phyloP scores from a whole-genome alignment of 1,140 invertebrate species.

The Dufourea novaeangliae region DNA sequence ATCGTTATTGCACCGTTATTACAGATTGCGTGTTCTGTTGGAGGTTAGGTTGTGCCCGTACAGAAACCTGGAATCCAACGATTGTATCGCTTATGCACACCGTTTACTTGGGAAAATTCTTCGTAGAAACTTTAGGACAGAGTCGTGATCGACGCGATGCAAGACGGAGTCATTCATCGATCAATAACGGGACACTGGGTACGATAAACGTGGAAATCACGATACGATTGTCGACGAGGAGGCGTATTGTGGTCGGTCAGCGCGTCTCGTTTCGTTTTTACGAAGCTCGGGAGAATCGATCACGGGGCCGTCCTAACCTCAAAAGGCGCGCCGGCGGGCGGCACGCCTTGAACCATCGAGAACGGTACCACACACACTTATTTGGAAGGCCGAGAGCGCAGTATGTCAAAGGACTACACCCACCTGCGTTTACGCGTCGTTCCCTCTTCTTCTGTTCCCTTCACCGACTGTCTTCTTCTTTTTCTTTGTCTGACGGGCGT shows the following conservation, averaged over 20 bases:
- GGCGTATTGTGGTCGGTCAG: background rate
- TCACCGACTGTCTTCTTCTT: background rate
- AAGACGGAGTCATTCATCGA: background rate
- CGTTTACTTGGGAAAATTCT: conserved; percentile 15
- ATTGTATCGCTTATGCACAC: background rate
- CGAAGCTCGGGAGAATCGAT: conserved; percentile 52
- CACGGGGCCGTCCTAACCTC: conserved; percentile 68
- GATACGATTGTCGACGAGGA: background rate
- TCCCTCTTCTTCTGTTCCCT: conserved; percentile 1
- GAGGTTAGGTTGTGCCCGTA: conserved; percentile 12
- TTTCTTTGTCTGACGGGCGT: background rate
- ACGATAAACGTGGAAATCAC: background rate
- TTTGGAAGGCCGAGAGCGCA: conserved; percentile 3
- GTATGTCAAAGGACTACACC: conserved; percentile 50
- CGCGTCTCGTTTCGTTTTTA: conserved; percentile 1
- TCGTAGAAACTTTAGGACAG: background rate
- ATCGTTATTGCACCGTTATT: background rate
- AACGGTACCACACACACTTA: conserved; percentile 42
- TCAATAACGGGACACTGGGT: background rate
- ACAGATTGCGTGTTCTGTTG: background rate
- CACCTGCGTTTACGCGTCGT: conserved; percentile 61
- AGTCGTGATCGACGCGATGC: background rate
- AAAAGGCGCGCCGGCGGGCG: conserved; percentile 50
- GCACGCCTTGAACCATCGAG: conserved; percentile 35
- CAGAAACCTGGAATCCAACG: background rate